These are phyloP conservation scores for Chauna torquata DNA, from an alignment of 2,113 vertebrate species.

Conservation along the genomic window DNA sequence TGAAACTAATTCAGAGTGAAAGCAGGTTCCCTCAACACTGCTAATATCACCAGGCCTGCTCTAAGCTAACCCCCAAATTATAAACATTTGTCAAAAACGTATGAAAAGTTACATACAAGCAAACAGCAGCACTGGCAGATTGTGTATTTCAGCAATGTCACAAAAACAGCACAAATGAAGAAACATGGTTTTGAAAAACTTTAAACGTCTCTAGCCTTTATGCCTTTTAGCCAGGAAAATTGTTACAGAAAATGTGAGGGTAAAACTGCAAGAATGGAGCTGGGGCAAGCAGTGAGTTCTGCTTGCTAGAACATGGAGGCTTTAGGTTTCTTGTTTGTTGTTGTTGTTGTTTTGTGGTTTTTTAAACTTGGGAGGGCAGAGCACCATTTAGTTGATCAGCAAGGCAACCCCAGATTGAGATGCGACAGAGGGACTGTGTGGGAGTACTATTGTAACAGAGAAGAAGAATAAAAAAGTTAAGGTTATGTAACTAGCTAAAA, in stretches of 20 bases:
- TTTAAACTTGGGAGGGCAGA: neutral
- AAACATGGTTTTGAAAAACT: neutral
- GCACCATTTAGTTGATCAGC: neutral
- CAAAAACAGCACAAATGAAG: neutral
- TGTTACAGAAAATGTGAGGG: neutral
- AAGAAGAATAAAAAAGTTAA: neutral
- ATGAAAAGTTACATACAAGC: neutral
- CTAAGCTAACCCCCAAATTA: fast-evolving
- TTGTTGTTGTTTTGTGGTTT: neutral
- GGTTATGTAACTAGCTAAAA: neutral
- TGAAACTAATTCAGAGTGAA: neutral
- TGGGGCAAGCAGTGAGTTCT: neutral
- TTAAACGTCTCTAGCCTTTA: neutral
- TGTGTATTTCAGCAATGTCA: neutral
- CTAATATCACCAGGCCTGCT: neutral
- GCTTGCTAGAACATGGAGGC: neutral
- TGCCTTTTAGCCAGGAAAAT: neutral
- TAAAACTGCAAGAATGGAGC: neutral
- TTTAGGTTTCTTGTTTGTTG: neutral
- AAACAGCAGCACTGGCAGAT: neutral
- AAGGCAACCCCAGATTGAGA: neutral
- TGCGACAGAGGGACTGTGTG: neutral
- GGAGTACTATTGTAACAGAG: neutral
- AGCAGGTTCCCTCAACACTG: fast-evolving
- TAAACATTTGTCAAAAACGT: neutral